Evolutionary conservation across 2,888 invertebrate species (phyloP).

Genomic region (Ectemnius continuus): DNA sequence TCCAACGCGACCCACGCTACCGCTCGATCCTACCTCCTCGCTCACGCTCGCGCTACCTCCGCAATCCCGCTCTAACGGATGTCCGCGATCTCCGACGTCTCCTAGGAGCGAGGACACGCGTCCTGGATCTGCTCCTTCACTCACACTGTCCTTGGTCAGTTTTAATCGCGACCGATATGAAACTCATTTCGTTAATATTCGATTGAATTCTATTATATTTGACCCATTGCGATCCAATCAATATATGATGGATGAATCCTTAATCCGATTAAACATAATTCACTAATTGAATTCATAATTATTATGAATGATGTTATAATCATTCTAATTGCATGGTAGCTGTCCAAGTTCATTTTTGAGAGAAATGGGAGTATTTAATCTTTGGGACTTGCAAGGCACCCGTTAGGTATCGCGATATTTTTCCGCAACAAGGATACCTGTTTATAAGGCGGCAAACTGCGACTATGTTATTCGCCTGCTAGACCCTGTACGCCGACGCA

Average conservation of each 20-base stretch:
- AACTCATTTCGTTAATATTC: too few relatives aligned
- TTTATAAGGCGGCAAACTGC: conserved; percentile 61
- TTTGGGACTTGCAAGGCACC: conserved; percentile 32
- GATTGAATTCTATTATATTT: too few relatives aligned
- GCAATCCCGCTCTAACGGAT: conserved; percentile 55
- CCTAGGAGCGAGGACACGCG: neutral
- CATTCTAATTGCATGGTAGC: neutral
- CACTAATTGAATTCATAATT: too few relatives aligned
- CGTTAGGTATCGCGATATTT: conserved; percentile 52
- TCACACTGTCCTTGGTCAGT: neutral
- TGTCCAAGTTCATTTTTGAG: neutral
- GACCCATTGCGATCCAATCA: too few relatives aligned
- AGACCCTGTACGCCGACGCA: conserved; percentile 67
- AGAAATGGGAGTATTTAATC: too few relatives aligned
- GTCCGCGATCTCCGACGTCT: conserved; percentile 34
- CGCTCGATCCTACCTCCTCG: conserved; percentile 38
- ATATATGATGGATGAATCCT: too few relatives aligned
- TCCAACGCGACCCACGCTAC: conserved; percentile 64
- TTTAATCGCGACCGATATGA: too few relatives aligned
- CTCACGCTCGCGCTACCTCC: conserved; percentile 56
- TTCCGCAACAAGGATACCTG: conserved; percentile 61
- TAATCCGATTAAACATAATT: too few relatives aligned
- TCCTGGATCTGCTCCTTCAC: neutral
- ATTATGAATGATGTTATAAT: too few relatives aligned
- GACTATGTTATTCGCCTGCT: conserved; percentile 58